These are phyloP conservation scores for Melitaea athalia DNA, from an alignment of 2,888 invertebrate species.

Conservation along the genomic window DNA sequence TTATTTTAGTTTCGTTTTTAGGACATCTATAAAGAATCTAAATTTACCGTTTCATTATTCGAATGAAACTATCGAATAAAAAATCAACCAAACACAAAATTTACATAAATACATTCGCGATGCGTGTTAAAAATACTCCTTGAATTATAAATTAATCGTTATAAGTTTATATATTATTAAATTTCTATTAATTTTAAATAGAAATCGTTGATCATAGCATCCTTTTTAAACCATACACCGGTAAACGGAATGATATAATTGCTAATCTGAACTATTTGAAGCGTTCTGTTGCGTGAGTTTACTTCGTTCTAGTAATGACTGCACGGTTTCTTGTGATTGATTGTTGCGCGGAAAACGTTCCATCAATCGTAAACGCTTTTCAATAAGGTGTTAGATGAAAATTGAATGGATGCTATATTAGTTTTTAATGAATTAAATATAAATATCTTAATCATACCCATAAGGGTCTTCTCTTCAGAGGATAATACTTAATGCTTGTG, in stretches of 20 bases:
- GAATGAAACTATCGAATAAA: no score
- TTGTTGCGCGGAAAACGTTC: conserved; percentile 22
- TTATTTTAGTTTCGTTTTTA: no score
- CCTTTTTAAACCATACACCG: conserved; percentile 17
- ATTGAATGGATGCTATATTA: conserved; percentile 2
- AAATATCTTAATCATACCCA: neutral
- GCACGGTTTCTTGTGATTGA: conserved; percentile 21
- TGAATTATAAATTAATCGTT: no score
- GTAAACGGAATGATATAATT: conserved; percentile 25
- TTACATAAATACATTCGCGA: no score
- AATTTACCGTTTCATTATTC: no score
- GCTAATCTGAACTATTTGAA: conserved; percentile 26
- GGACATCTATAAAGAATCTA: no score
- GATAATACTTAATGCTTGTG: no score
- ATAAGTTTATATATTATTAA: conserved; percentile 5
- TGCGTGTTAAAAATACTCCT: no score
- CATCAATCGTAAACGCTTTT: neutral
- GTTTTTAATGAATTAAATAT: neutral
- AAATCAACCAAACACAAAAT: no score
- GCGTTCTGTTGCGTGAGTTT: conserved; percentile 30
- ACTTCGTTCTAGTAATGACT: conserved; percentile 26
- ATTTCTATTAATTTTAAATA: conserved; percentile 27
- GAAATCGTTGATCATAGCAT: conserved; percentile 26
- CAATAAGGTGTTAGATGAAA: neutral
- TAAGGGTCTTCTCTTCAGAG: no score